Evolutionary conservation across 2,888 invertebrate species (phyloP).

Genomic region (Sussaba pulchella): DNA sequence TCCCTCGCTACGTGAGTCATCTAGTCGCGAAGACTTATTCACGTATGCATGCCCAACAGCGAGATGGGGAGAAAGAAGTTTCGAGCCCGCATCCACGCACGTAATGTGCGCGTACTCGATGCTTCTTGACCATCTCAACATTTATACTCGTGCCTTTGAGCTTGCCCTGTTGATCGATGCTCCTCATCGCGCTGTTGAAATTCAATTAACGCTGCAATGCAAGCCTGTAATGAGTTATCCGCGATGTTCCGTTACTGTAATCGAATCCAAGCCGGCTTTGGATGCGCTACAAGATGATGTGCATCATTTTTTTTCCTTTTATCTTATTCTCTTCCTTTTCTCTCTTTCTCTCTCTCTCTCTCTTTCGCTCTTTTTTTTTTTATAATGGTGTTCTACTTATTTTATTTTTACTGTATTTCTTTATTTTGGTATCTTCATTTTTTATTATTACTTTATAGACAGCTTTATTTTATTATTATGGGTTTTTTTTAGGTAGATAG

Average conservation of each 20-base stretch:
- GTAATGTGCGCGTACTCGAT: conserved; percentile 9
- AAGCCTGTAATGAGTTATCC: background rate
- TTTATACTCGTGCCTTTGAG: conserved; percentile 19
- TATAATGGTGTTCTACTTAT: no score
- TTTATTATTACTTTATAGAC: no score
- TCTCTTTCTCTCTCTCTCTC: no score
- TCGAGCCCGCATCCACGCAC: conserved; percentile 29
- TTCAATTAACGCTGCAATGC: conserved; percentile 52
- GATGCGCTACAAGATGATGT: no score
- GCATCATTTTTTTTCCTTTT: background rate
- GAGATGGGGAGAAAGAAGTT: background rate
- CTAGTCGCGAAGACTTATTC: background rate
- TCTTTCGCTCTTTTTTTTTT: no score
- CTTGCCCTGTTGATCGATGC: conserved; percentile 38
- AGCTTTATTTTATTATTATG: no score
- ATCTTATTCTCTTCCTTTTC: no score
- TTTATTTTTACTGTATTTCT: no score
- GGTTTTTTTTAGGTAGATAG: no score
- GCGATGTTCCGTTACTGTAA: no score
- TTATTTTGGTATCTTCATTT: no score
- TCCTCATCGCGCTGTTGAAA: conserved; percentile 35
- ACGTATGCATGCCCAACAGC: background rate
- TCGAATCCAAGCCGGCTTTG: no score
- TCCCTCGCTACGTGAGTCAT: conserved; percentile 27
- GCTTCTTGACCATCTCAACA: conserved; percentile 52